Percentiles rank a stretch among this genome's conserved stretches.
Evolutionary conservation across 2,888 invertebrate genomes (phyloP).

Genomic region (Lydus trimaculatus): DNA sequence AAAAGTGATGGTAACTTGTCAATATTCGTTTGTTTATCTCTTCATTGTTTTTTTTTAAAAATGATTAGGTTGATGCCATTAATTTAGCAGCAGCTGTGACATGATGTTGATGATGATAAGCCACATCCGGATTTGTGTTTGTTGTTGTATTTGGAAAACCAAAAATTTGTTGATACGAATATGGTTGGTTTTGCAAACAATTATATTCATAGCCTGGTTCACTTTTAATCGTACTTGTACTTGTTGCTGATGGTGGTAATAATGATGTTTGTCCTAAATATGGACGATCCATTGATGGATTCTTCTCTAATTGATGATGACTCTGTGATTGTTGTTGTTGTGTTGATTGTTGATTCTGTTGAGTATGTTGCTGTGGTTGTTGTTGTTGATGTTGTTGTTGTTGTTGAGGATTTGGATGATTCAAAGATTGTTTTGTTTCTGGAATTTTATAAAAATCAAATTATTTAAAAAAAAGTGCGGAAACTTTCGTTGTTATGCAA

Average conservation of each 20-base stretch:
- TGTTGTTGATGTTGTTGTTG: constrained; percentile 38
- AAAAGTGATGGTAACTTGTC: too few species aligned
- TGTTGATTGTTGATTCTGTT: constrained; percentile 22
- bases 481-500: background rate
- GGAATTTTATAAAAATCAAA: constrained; percentile 31
- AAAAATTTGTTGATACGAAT: constrained; percentile 66
- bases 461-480: background rate
- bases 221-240: constrained; percentile 59
- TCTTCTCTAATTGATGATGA: constrained; percentile 42
- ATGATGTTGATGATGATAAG: constrained; percentile 85
- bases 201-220: constrained; percentile 60
- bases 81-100: constrained; percentile 84
- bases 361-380: constrained; percentile 31
- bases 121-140: constrained; percentile 65
- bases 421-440: constrained; percentile 53
- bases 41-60: background rate
- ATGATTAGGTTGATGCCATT: constrained; percentile 78
- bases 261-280: constrained; percentile 68
- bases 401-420: constrained; percentile 26
- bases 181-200: constrained; percentile 58
- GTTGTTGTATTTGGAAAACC: constrained; percentile 61
- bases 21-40: background rate
- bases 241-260: constrained; percentile 60
- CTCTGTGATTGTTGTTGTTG: constrained; percentile 35
- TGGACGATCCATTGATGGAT: constrained; percentile 54